Evolutionary conservation across 2,888 invertebrate genomes (phyloP), one percentile per base, ranked within the genome.

Genomic region (Caenorhabditis sulstoni): DNA sequence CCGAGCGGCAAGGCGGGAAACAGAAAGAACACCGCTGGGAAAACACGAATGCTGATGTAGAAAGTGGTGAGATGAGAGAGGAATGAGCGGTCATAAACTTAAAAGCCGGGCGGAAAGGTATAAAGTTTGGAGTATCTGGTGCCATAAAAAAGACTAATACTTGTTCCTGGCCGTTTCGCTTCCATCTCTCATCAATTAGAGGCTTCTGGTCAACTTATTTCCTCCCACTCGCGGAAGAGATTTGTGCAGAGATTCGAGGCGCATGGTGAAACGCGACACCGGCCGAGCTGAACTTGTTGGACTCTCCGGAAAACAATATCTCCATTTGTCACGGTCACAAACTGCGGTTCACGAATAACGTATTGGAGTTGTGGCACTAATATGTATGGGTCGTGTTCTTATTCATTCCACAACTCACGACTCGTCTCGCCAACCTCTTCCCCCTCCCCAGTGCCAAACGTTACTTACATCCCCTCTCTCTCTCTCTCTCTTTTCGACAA

Each of bases 11-110:
- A 29, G 35, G 7, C 11, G 7, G 23, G 22, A 37, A 65, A 37
- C 49, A 58, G 9, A 67, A 53, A 47, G 71, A 71, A 71, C 71
- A 71, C 62, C 71, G 62, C 61, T 70, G 41, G 39, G 55, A 64
- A 71, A 71, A 71, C 68, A 68, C 59, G 52, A 11, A 23, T 14
- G 50, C 44, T 3, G n/a, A 52, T 41, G 50, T 29, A 50, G 45
- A 47, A 39, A 57, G 29, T 12, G 18, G 39, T 47, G 20, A 23
- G 45, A 37, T 9, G 29, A 50, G 29, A n/a, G 59, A 35, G 45
- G n/a, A 39, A 29, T 59, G 50, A 29, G 18, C 61, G 61, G 52
- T 64, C 71, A 49, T 71, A 71, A 71, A 71, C 71, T 71, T 71
- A 64, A 71, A 49, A 71, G 55, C 55, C 47, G 70, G 37, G 29